Percentiles rank a stretch among this genome's conserved stretches.
phyloP scores from a whole-genome alignment of 2,888 invertebrate genomes.

The Parasteatoda lunata region DNA sequence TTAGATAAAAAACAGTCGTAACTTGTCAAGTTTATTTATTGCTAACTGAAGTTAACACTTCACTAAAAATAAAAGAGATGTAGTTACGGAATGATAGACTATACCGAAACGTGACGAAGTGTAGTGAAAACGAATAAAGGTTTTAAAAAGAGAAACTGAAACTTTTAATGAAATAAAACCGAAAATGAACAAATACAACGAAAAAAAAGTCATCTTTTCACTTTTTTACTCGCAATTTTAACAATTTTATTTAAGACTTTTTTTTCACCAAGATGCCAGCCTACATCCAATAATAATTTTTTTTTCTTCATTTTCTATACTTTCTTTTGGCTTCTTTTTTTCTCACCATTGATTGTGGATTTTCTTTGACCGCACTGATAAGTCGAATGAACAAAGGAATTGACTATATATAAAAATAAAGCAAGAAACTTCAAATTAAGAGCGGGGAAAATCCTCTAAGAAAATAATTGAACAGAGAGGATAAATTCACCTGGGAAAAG shows the following conservation, averaged over 20 bases:
- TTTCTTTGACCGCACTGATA: slow-evolving; percentile 21
- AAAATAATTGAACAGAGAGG: slow-evolving; percentile 33
- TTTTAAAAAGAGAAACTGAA: background rate
- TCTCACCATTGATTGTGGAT: slow-evolving; percentile 11
- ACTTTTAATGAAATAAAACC: slow-evolving; percentile 10
- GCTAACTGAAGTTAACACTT: background rate
- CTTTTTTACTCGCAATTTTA: background rate
- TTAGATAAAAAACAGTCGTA: background rate
- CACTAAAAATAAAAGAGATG: background rate
- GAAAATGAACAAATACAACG: slow-evolving; percentile 8
- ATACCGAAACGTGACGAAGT: background rate
- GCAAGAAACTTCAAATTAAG: slow-evolving; percentile 32
- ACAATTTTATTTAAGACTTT: background rate
- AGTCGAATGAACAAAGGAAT: slow-evolving; percentile 12
- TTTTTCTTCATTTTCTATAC: background rate
- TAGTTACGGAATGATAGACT: background rate
- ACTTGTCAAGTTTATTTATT: background rate
- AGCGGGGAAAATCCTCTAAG: background rate
- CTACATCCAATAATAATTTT: background rate
- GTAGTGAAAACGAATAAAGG: background rate
- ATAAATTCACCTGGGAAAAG: slow-evolving; percentile 20
- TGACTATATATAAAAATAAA: slow-evolving; percentile 20
- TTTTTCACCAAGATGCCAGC: background rate
- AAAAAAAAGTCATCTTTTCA: background rate
- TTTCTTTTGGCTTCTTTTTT: slow-evolving; percentile 13